phyloP scores from a whole-genome alignment of 2,113 vertebrate species.

The Murina feae region DNA sequence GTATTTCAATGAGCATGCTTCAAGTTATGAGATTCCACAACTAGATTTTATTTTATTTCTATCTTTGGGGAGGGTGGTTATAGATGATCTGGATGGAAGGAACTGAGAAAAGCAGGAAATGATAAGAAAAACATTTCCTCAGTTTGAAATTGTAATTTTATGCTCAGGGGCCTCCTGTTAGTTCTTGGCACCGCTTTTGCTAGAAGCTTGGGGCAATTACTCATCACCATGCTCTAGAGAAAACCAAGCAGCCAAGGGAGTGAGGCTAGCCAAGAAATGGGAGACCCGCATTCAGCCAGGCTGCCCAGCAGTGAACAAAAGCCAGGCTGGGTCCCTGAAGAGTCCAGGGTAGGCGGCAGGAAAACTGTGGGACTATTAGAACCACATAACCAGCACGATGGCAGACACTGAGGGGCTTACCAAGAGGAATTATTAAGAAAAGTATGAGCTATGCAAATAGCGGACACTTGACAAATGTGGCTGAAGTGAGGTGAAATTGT shows the following conservation, averaged over 20 bases:
- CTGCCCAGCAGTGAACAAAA: background rate
- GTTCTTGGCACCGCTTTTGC: background rate
- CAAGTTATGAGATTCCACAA: background rate
- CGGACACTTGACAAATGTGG: background rate
- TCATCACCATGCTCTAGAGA: background rate
- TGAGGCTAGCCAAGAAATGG: background rate
- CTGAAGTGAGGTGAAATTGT: background rate
- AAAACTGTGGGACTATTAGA: background rate
- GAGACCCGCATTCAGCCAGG: background rate
- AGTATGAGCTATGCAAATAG: background rate
- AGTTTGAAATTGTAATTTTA: slow-evolving; percentile 15
- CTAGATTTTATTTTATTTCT: background rate
- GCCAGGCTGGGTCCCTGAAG: background rate
- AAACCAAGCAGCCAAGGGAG: background rate
- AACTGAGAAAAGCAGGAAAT: background rate
- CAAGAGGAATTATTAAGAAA: background rate
- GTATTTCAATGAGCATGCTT: background rate
- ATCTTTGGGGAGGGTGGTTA: background rate
- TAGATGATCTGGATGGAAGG: background rate
- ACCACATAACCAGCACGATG: background rate
- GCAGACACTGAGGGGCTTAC: background rate
- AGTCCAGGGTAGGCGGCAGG: background rate
- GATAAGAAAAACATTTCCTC: background rate
- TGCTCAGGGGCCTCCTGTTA: background rate
- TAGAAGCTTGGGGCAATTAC: background rate